Conservation (phyloP, 1,140 invertebrate species). For the Zaprionus nigranus region DNA sequence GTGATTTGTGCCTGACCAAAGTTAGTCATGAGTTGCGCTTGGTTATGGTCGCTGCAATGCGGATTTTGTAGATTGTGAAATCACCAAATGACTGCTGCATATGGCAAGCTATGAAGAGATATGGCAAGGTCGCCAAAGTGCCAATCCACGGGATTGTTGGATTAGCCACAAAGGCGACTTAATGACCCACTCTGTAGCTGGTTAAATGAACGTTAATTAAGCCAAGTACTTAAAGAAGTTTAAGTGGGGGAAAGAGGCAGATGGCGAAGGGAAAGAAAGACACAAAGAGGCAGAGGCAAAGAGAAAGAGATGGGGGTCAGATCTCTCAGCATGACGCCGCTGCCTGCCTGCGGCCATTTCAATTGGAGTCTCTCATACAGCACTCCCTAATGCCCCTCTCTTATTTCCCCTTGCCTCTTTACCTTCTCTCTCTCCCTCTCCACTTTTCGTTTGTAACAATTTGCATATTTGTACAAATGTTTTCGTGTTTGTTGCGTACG, state of each 20-base stretch:
- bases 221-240: constrained; percentile 29
- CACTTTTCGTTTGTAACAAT: constrained; percentile 50
- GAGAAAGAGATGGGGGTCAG: not conserved
- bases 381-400: constrained; percentile 9
- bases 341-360: constrained; percentile 34
- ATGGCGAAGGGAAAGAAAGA: not conserved
- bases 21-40: constrained; percentile 31
- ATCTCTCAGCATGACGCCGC: constrained; percentile 32
- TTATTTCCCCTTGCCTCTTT: not conserved
- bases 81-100: not conserved
- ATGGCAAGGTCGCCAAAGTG: constrained; percentile 47
- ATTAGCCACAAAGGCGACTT: constrained; percentile 20
- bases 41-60: constrained; percentile 43
- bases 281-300: too few species aligned
- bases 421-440: not conserved
- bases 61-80: constrained; percentile 49
- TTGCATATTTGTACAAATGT: constrained; percentile 65
- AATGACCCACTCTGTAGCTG: constrained; percentile 24
- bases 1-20: constrained; percentile 74
- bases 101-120: constrained; percentile 30
- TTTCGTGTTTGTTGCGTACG: constrained; percentile 53
- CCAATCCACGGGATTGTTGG: constrained; percentile 31
- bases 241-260: not conserved
- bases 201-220: constrained; percentile 48
- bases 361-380: not conserved